Evolutionary conservation across 1,140 invertebrate genomes (phyloP).

Genomic region (Limonius californicus): DNA sequence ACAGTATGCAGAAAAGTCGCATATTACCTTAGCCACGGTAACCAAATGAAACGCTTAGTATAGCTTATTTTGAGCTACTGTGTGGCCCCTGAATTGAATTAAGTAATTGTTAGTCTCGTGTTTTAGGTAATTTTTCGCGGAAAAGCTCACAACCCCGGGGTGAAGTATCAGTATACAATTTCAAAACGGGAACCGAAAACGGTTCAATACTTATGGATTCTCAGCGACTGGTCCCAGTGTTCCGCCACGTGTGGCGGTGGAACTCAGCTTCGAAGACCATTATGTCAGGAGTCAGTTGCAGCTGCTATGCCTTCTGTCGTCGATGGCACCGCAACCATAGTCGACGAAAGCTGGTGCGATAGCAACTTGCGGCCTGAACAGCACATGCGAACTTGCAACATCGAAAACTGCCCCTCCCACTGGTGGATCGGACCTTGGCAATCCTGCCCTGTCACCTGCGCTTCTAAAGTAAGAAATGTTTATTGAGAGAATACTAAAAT

Average conservation of each 20-base stretch:
- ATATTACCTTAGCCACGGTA: too few relatives aligned
- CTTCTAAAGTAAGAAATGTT: conserved; percentile 39
- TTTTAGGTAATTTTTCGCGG: conserved; percentile 76
- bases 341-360: conserved; percentile 65
- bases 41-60: too few relatives aligned
- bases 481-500: background rate
- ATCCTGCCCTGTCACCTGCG: conserved; percentile 73
- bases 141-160: conserved; percentile 71
- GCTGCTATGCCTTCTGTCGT: conserved; percentile 43
- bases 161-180: conserved; percentile 79
- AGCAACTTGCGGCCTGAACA: conserved; percentile 56
- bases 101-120: too few relatives aligned
- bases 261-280: conserved; percentile 57
- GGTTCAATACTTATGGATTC: conserved; percentile 67
- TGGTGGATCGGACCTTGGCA: conserved; percentile 86
- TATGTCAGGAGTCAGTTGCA: conserved; percentile 62
- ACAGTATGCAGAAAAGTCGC: too few relatives aligned
- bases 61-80: too few relatives aligned
- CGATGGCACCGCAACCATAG: conserved; percentile 48
- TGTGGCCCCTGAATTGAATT: too few relatives aligned
- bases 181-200: conserved; percentile 59
- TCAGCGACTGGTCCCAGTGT: conserved; percentile 75
- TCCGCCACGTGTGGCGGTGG: conserved; percentile 75
- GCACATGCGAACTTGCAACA: conserved; percentile 61
- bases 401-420: conserved; percentile 67